Base-by-base conservation (phyloP, 2,797 vertebrate genomes). In the Furcifer pardalis region DNA sequence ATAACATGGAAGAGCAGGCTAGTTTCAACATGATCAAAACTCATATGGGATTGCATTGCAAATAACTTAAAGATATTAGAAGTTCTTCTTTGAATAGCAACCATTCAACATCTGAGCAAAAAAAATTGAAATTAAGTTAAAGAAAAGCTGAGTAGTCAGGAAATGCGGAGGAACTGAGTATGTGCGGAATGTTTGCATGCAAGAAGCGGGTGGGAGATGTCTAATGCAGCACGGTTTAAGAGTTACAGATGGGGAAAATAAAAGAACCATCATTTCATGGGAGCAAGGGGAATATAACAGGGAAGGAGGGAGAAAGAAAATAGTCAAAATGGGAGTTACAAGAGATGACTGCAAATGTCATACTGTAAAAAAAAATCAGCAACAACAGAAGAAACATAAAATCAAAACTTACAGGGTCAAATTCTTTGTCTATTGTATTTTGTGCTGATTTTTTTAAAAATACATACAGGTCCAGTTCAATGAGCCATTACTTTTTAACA, bases 401-500 rank as follows among this genome's bases (percentile, higher is more conserved):
- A 37, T 37, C 79, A 46, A 85, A 90, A 84, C 79, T 88, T 23
- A 25, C 35, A 27, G 19, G 35, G 65, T 42, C 81, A 49, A 90
- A 85, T 77, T 87, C 35, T 44, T 87, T 10, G 7, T 13, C 30
- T 76, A n/a, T 90, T 85, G 71, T 88, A 68, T 77, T 0, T 0
- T 82, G 49, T 80, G 6, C 35, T 1, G 8, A 30, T 83, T 68
- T 76, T 81, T 35, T 19, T 86, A 86, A 86, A 59, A 60, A 85
- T 66, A 77, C 76, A 32, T 59, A 44, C 85, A 89, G 71, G 79
- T 44, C 1, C 23, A 30, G 15, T 92, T 83, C 0, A 84, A 52
- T 87, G 87, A 88, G 30, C 4, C 2, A 10, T 85, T 87, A 75
- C 19, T 15, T 90, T 86, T 87, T 91, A 89, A 68, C 9, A 56